Conservation (phyloP, 2,797 vertebrate species). For the Parotocinclus haroldoi region DNA sequence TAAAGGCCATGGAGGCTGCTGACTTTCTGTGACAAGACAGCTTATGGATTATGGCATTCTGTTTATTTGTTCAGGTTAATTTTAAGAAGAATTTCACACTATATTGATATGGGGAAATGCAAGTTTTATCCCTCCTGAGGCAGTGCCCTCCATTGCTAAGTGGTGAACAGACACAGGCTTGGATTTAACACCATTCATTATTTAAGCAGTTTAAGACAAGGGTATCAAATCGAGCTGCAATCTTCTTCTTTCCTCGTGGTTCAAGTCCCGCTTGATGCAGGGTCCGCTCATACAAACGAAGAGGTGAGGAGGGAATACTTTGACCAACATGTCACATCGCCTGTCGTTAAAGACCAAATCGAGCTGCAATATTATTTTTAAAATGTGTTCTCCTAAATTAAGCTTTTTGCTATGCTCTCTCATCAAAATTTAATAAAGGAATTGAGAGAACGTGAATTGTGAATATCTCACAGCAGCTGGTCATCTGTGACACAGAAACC, state of each 20-base stretch:
- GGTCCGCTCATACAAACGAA: too few relatives aligned
- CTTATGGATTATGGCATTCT: not conserved
- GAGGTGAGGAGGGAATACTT: too few relatives aligned
- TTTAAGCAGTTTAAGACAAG: conserved; percentile 51
- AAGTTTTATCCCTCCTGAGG: conserved; percentile 48
- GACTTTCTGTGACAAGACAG: not conserved
- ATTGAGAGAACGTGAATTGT: conserved; percentile 26
- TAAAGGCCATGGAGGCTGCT: not conserved
- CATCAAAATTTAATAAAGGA: conserved; percentile 62
- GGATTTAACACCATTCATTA: conserved; percentile 58
- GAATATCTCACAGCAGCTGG: conserved; percentile 43
- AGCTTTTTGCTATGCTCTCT: conserved; percentile 54
- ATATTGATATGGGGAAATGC: conserved; percentile 44
- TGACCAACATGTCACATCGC: too few relatives aligned
- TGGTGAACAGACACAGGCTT: conserved; percentile 45
- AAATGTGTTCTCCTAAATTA: conserved; percentile 38
- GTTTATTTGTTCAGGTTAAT: conserved; percentile 12
- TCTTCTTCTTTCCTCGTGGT: conserved; percentile 53
- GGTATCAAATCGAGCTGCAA: conserved; percentile 45
- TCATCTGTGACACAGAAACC: conserved; percentile 33
- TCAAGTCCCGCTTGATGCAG: too few relatives aligned
- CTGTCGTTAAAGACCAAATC: too few relatives aligned
- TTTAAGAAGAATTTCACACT: not conserved
- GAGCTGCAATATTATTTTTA: conserved; percentile 51
- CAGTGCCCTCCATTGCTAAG: conserved; percentile 16